Evolutionary conservation across 1,140 invertebrate genomes (phyloP).

Genomic region (Drosophila rufa): DNA sequence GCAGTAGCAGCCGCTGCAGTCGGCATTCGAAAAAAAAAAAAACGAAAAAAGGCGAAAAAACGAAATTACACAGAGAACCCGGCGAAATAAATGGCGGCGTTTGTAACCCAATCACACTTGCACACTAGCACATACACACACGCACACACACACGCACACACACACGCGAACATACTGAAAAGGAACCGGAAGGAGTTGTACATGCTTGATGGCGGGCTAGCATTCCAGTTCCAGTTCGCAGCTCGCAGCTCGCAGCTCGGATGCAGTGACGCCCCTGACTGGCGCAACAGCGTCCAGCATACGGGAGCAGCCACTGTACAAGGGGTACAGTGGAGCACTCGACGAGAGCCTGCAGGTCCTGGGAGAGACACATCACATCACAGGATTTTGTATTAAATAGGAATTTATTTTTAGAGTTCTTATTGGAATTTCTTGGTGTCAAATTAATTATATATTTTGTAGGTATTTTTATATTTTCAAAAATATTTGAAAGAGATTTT

Average conservation of each 20-base stretch:
- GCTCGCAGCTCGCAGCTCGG: constrained; percentile 25
- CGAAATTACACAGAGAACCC: constrained; percentile 42
- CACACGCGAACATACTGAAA: constrained; percentile 56
- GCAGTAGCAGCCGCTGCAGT: constrained; percentile 58
- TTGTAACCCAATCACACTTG: constrained; percentile 45
- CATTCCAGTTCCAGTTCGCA: constrained; percentile 31
- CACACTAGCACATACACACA: constrained; percentile 39
- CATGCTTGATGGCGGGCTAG: constrained; percentile 56
- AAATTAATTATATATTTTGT: too few relatives aligned
- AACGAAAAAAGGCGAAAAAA: not conserved
- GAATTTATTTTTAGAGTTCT: too few relatives aligned
- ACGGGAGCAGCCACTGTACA: constrained; percentile 34
- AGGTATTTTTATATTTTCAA: not conserved
- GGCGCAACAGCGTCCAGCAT: constrained; percentile 9
- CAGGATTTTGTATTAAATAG: too few relatives aligned
- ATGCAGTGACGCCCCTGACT: constrained; percentile 1
- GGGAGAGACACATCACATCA: too few relatives aligned
- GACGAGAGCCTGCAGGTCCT: too few relatives aligned
- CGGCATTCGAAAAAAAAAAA: constrained; percentile 18
- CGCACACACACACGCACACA: constrained; percentile 4
- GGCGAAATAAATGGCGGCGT: constrained; percentile 66
- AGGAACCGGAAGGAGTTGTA: constrained; percentile 79
- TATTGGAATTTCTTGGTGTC: too few relatives aligned
- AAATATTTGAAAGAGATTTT: too few relatives aligned
- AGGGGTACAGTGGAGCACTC: not conserved